Conservation (phyloP, 2,113 vertebrate genomes). For the Pholis gunnellus region DNA sequence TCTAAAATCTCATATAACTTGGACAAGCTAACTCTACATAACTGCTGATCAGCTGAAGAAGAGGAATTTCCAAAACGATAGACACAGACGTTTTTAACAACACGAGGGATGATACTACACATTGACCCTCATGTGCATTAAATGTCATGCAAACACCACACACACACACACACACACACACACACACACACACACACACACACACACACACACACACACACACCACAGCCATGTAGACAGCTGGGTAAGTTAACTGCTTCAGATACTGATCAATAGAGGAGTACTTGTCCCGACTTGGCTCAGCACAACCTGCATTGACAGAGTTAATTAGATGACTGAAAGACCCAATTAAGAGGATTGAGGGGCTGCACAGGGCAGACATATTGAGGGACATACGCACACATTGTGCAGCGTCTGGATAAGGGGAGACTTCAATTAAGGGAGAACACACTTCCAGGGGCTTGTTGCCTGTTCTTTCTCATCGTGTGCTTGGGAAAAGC, state of each 20-base stretch:
- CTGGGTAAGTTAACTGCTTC: constrained; percentile 75
- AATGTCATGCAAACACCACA: constrained; percentile 20
- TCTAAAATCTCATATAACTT: neutral
- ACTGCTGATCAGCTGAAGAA: neutral
- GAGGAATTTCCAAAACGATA: neutral
- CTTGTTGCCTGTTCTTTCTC: constrained; percentile 75
- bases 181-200: neutral
- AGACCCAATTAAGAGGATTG: constrained; percentile 83
- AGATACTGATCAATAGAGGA: constrained; percentile 76
- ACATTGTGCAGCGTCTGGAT: constrained; percentile 81
- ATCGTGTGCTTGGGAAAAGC: constrained; percentile 67
- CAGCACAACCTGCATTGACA: constrained; percentile 63
- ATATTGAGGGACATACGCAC: constrained; percentile 83
- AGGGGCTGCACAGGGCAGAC: constrained; percentile 64
- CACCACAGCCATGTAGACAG: constrained; percentile 56
- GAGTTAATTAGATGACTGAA: constrained; percentile 85
- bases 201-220: neutral
- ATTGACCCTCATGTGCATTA: constrained; percentile 22
- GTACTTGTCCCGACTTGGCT: constrained; percentile 68
- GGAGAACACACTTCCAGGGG: constrained; percentile 70
- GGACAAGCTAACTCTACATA: neutral
- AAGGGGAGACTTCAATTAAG: constrained; percentile 82
- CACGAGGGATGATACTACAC: constrained; percentile 23
- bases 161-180: too few species aligned
- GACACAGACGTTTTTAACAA: neutral